Conservation (phyloP, 2,797 vertebrate species). For the Diplodus sargus region DNA sequence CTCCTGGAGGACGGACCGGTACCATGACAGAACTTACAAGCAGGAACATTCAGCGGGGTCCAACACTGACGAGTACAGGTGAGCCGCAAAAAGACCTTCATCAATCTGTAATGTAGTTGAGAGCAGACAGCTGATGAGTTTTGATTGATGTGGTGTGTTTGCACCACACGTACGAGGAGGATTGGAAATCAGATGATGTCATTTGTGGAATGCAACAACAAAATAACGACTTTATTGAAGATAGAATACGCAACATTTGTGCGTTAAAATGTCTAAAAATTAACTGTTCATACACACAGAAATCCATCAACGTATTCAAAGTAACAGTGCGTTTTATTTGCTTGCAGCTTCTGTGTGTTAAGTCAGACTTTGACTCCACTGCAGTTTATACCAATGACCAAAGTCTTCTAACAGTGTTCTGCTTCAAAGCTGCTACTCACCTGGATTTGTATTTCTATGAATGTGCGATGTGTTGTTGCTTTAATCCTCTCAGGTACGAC, state of each 20-base stretch:
- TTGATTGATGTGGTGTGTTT: neutral
- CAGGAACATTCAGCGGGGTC: conserved; percentile 58
- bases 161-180: neutral
- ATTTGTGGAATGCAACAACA: too few relatives aligned
- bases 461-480: neutral
- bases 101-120: neutral
- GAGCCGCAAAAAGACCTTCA: neutral
- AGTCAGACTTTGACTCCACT: too few relatives aligned
- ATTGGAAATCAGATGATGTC: neutral
- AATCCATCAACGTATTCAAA: too few relatives aligned
- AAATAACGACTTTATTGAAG: too few relatives aligned
- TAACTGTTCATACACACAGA: too few relatives aligned
- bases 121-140: neutral
- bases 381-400: too few relatives aligned
- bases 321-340: too few relatives aligned
- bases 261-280: too few relatives aligned
- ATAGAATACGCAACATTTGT: too few relatives aligned
- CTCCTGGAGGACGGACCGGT: conserved; percentile 45
- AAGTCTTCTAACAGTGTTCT: too few relatives aligned
- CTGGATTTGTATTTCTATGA: neutral
- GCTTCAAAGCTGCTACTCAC: neutral
- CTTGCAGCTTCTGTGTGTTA: neutral
- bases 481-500: conserved; percentile 64
- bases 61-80: conserved; percentile 75
- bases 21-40: conserved; percentile 48